Evolutionary conservation across 2,888 invertebrate species (phyloP), one percentile per base, ranked within the genome.

Genomic region (Cheilosia impressa): DNA sequence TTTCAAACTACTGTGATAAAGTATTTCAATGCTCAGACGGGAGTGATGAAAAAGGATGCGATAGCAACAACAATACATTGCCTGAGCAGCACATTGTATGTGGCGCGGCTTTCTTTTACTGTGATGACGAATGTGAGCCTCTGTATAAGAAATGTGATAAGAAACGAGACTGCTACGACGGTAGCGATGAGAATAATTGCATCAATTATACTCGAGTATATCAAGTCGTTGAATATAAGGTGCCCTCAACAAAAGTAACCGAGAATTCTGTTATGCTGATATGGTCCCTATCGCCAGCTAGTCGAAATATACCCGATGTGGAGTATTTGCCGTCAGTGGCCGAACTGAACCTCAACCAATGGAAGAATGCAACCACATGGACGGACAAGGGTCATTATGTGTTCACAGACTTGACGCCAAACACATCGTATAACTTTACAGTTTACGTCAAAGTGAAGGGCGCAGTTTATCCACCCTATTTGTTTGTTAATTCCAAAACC

Each of bases 341-440:
- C 0, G 90, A 90, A 5, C 87, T 89, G 4, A 62, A 63, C 2
- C 90, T 91, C 2, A 93, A 93, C 60, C 89, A 91, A 0, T 96
- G 96, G 94, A 91, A 89, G 2, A 95, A 94, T 89, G 92, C 93
- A 38, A 92, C 92, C 0, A 87, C 89, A 0, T 97, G 96, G 96
- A 95, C 93, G 4, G 93, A 94, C 31, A 93, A 94, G 4, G 94
- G 93, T 31, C 93, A 93, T 73, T 94, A 93, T 90, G 94, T 93
- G 53, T 96, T 97, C 89, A 93, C 92, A 0, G 91, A 94, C 68
- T 92, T 97, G 58, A 93, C 94, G 82, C 95, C 97, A 0, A 96
- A 93, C 89, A 96, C 96, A 0, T 93, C 93, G n/a, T 97, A 97
- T 90, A 96, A 96, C 88, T 93, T 97, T 80, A 97, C 96, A 0